phyloP scores from a whole-genome alignment of 2,888 invertebrate genomes.

The Drepanosiphum platanoidis region DNA sequence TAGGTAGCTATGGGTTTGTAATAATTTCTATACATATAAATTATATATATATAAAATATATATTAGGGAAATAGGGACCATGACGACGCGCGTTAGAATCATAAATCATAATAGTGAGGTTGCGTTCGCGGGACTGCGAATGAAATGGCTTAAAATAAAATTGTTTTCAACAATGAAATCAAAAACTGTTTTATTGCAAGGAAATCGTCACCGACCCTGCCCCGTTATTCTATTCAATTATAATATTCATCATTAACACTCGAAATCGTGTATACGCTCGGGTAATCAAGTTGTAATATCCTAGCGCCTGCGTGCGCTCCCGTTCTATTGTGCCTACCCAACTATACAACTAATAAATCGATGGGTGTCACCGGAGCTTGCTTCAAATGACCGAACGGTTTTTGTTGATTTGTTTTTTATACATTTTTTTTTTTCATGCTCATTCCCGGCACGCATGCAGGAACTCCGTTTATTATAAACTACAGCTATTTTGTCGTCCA shows the following conservation, averaged over 20 bases:
- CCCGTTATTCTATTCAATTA: slow-evolving; percentile 33
- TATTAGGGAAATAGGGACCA: not conserved
- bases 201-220: slow-evolving; percentile 16
- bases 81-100: not conserved
- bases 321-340: slow-evolving; percentile 4
- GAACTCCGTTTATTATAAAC: slow-evolving; percentile 48
- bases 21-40: not conserved
- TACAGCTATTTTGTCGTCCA: slow-evolving; percentile 46
- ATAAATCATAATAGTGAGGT: not conserved
- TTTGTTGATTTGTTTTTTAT: slow-evolving; percentile 46
- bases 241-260: slow-evolving; percentile 29
- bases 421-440: slow-evolving; percentile 15
- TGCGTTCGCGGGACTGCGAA: not conserved
- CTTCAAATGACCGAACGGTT: slow-evolving; percentile 42
- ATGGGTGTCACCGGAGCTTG: slow-evolving; percentile 17
- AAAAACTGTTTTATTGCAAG: slow-evolving; percentile 16
- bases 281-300: slow-evolving; percentile 9
- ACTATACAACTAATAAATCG: slow-evolving; percentile 12
- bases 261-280: not conserved
- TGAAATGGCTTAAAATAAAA: slow-evolving; percentile 14
- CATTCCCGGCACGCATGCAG: slow-evolving; percentile 46
- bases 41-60: not conserved
- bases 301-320: slow-evolving; percentile 6
- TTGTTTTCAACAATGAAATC: slow-evolving; percentile 9
- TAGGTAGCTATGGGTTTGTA: too few relatives aligned